Evolutionary conservation across 2,797 vertebrate species (phyloP).

Genomic region (Borostomias antarcticus): DNA sequence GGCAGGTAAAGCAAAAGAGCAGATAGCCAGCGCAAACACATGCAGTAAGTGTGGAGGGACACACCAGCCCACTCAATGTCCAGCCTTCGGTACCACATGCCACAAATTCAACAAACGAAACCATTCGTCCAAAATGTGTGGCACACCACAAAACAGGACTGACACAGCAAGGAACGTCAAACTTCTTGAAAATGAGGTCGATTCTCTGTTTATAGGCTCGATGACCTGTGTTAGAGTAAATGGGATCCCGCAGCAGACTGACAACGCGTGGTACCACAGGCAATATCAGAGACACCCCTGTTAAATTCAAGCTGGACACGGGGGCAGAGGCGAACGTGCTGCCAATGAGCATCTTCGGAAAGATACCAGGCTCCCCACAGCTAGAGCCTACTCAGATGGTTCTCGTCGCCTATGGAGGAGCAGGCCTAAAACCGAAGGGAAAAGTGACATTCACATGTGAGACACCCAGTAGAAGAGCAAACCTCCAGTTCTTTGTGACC

Average conservation of each 20-base stretch:
- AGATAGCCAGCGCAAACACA: too few relatives aligned
- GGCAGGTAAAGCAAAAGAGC: too few relatives aligned
- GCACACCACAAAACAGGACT: neutral
- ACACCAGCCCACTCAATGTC: slow-evolving; percentile 13
- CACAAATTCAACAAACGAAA: slow-evolving; percentile 15
- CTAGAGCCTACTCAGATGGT: neutral
- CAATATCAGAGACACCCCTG: neutral
- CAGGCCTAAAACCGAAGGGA: neutral
- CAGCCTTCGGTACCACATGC: slow-evolving; percentile 16
- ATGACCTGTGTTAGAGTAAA: neutral
- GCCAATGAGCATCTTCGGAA: neutral
- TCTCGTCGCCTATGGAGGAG: neutral
- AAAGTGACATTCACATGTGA: neutral
- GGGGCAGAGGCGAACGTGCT: slow-evolving; percentile 24
- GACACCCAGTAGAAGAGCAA: neutral
- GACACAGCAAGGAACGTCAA: slow-evolving; percentile 1
- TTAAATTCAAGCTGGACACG: slow-evolving; percentile 24
- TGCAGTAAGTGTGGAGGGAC: neutral
- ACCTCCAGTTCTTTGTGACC: neutral
- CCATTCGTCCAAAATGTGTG: slow-evolving; percentile 23
- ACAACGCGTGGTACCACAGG: slow-evolving; percentile 14
- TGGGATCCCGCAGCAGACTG: neutral
- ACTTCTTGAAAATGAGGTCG: slow-evolving; percentile 7
- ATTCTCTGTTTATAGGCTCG: slow-evolving; percentile 15
- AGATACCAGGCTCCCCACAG: neutral